Conservation (phyloP, 2,888 invertebrate species). For the Eurois occulta region DNA sequence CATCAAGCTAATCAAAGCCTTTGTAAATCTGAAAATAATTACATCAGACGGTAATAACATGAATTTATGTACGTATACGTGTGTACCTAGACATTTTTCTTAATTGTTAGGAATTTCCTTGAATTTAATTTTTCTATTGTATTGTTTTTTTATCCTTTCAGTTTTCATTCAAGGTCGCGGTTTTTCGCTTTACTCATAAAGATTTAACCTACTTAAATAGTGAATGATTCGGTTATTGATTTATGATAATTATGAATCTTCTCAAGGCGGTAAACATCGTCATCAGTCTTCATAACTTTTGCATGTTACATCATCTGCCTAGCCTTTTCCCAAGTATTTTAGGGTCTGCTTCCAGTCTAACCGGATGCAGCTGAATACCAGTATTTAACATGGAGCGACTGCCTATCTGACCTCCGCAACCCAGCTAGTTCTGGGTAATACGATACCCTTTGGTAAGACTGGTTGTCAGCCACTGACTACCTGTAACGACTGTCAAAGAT, state of each 20-base stretch:
- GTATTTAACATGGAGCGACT: too few species aligned
- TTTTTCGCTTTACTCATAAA: neutral
- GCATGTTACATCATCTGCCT: too few species aligned
- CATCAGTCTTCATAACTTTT: neutral
- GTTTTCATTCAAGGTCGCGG: neutral
- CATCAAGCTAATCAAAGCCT: conserved; percentile 10
- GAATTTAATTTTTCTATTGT: conserved; percentile 30
- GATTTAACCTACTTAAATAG: neutral
- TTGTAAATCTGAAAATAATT: conserved; percentile 22
- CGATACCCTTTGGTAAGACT: too few species aligned
- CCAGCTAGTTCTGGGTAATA: too few species aligned
- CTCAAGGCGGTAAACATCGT: neutral
- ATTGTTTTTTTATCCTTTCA: conserved; percentile 8
- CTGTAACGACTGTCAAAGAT: too few species aligned
- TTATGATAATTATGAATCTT: neutral
- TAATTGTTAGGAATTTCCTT: conserved; percentile 6
- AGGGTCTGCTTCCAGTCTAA: too few species aligned
- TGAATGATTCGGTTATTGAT: neutral
- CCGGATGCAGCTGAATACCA: too few species aligned
- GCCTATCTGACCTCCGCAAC: too few species aligned
- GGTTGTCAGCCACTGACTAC: too few species aligned
- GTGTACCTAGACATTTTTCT: conserved; percentile 11
- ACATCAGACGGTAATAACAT: conserved; percentile 8
- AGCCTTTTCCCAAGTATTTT: too few species aligned
- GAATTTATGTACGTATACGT: conserved; percentile 10